A percentile compares a stretch with the other conserved stretches of the same genome.
phyloP scores from a whole-genome alignment of 2,888 invertebrate species.

The Tipula lateralis region DNA sequence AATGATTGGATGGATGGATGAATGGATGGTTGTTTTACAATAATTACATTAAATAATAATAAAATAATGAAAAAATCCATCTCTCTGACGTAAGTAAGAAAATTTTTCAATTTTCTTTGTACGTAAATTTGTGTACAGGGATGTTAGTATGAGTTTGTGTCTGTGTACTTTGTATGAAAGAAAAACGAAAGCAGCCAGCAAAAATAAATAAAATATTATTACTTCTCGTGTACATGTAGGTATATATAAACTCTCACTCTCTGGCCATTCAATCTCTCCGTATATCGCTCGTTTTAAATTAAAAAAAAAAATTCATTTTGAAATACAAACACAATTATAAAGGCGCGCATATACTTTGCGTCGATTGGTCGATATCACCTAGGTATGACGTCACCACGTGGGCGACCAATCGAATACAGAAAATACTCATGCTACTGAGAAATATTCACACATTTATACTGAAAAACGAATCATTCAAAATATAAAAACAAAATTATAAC shows the following conservation, averaged over 20 bases:
- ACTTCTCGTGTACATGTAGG: neutral
- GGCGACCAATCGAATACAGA: constrained; percentile 25
- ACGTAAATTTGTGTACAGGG: neutral
- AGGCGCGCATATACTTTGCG: constrained; percentile 29
- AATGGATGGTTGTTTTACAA: neutral
- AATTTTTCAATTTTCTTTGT: neutral
- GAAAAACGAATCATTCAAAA: neutral
- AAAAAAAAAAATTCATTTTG: too few species aligned
- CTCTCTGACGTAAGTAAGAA: neutral
- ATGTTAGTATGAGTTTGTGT: neutral
- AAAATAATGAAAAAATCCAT: neutral
- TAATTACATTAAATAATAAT: neutral
- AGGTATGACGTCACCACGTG: constrained; percentile 30
- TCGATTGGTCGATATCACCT: constrained; percentile 30
- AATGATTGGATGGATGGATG: neutral
- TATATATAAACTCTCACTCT: neutral
- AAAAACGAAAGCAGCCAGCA: constrained; percentile 5
- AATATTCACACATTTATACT: neutral
- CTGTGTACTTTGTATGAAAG: neutral
- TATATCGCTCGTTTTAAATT: neutral
- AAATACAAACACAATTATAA: neutral
- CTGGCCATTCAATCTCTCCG: neutral
- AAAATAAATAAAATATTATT: neutral
- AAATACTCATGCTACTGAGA: neutral
- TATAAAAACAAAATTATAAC: neutral